Evolutionary conservation across 2,888 invertebrate genomes (phyloP).

Genomic region (Lingula anatina): DNA sequence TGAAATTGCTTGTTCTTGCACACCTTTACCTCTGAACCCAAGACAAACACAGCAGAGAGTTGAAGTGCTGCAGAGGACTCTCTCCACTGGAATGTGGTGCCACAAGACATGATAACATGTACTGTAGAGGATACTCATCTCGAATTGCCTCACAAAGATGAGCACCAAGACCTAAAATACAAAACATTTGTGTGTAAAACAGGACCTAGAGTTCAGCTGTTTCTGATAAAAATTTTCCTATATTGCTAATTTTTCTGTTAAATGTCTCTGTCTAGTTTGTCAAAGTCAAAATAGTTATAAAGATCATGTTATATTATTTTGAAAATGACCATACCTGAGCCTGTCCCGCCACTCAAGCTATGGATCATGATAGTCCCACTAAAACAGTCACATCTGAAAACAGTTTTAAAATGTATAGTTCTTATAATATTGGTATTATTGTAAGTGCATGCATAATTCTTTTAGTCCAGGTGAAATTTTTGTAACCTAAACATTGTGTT

Average conservation of each 20-base stretch:
- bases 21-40: slow-evolving; percentile 42
- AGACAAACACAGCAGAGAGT: slow-evolving; percentile 36
- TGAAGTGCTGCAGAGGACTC: slow-evolving; percentile 49
- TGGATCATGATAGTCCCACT: slow-evolving; percentile 39
- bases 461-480: too few relatives aligned
- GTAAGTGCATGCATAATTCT: too few relatives aligned
- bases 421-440: too few relatives aligned
- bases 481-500: too few relatives aligned
- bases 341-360: slow-evolving; percentile 50
- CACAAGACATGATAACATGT: slow-evolving; percentile 40
- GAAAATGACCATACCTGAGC: slow-evolving; percentile 28
- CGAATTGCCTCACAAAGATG: slow-evolving; percentile 33
- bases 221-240: not conserved
- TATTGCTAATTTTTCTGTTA: not conserved
- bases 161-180: slow-evolving; percentile 47
- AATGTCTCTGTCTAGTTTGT: not conserved
- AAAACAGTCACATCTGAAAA: slow-evolving; percentile 37
- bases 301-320: not conserved
- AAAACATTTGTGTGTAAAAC: too few relatives aligned
- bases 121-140: slow-evolving; percentile 35
- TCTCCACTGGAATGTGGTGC: slow-evolving; percentile 45
- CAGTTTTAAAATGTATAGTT: not conserved
- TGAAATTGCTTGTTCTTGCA: too few relatives aligned
- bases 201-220: too few relatives aligned
- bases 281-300: too few relatives aligned